phyloP scores from a whole-genome alignment of 2,113 vertebrate species.

The Neodontobutis hainanensis region DNA sequence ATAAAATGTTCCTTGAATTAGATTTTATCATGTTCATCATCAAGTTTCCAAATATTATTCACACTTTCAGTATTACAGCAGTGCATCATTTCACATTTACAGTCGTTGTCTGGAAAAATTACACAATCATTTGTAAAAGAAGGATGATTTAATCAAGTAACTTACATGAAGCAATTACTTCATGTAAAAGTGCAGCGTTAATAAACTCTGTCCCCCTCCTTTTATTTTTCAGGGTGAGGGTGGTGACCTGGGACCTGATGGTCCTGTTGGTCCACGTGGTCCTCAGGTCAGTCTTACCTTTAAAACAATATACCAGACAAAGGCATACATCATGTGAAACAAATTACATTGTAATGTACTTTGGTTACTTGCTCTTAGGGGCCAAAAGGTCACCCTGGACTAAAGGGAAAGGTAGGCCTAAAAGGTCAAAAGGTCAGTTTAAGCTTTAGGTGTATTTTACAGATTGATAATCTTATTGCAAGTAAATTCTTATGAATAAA shows the following conservation, averaged over 20 bases:
- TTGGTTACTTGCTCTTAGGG: slow-evolving; percentile 65
- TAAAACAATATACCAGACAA: not conserved
- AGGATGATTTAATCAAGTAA: too few relatives aligned
- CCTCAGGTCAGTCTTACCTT: slow-evolving; percentile 61
- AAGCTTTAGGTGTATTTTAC: not conserved
- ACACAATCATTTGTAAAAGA: too few relatives aligned
- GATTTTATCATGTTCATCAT: too few relatives aligned
- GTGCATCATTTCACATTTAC: too few relatives aligned
- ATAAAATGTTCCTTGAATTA: too few relatives aligned
- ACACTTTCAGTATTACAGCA: too few relatives aligned
- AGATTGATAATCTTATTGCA: too few relatives aligned
- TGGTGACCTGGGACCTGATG: slow-evolving; percentile 71
- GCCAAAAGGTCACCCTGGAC: slow-evolving; percentile 66
- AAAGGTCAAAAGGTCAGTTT: slow-evolving; percentile 83
- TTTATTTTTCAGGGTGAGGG: slow-evolving; percentile 58
- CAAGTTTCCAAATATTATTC: too few relatives aligned
- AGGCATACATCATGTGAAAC: not conserved
- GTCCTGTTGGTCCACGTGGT: slow-evolving; percentile 69
- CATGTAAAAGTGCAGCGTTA: too few relatives aligned
- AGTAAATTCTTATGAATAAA: too few relatives aligned
- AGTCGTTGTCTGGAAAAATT: too few relatives aligned
- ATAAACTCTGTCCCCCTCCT: not conserved
- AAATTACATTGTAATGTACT: not conserved
- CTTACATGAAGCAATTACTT: too few relatives aligned
- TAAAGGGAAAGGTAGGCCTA: slow-evolving; percentile 68